phyloP scores from a whole-genome alignment of 37 sponge, comb jelly and placozoan species.

The Diacarnus erythraeanus region DNA sequence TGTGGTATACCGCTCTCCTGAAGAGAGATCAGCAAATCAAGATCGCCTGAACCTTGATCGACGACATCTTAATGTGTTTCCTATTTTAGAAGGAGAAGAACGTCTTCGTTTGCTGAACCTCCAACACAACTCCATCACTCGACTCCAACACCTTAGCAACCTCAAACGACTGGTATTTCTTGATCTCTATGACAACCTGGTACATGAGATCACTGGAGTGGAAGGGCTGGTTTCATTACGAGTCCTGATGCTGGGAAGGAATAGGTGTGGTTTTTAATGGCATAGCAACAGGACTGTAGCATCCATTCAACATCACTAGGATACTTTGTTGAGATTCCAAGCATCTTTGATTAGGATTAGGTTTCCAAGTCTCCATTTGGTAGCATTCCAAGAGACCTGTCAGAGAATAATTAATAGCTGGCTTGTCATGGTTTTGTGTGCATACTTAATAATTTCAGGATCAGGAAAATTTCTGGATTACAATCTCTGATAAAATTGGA shows the following conservation, averaged over 20 bases:
- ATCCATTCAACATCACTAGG: too few relatives aligned
- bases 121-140: slow-evolving; percentile 91
- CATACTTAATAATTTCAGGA: too few relatives aligned
- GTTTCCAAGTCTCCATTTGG: too few relatives aligned
- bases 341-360: too few relatives aligned
- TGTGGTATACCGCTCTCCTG: slow-evolving; percentile 76
- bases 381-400: too few relatives aligned
- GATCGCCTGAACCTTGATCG: slow-evolving; percentile 91
- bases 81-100: slow-evolving; percentile 90
- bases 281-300: too few relatives aligned
- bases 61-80: slow-evolving; percentile 78
- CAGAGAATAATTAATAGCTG: background rate
- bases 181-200: slow-evolving; percentile 94
- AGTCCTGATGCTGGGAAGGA: slow-evolving; percentile 97
- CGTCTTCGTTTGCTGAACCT: slow-evolving; percentile 88
- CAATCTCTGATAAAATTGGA: slow-evolving; percentile 82
- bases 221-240: slow-evolving; percentile 80
- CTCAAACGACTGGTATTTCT: slow-evolving; percentile 89
- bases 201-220: slow-evolving; percentile 88
- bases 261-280: too few relatives aligned
- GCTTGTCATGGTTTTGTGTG: background rate
- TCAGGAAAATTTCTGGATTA: slow-evolving; percentile 77
- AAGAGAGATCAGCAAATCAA: slow-evolving; percentile 81
- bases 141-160: slow-evolving; percentile 70
- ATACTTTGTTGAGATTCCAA: too few relatives aligned